These are phyloP conservation scores for Bombyx huttoni DNA, from an alignment of 2,888 invertebrate species.

Conservation along the genomic window DNA sequence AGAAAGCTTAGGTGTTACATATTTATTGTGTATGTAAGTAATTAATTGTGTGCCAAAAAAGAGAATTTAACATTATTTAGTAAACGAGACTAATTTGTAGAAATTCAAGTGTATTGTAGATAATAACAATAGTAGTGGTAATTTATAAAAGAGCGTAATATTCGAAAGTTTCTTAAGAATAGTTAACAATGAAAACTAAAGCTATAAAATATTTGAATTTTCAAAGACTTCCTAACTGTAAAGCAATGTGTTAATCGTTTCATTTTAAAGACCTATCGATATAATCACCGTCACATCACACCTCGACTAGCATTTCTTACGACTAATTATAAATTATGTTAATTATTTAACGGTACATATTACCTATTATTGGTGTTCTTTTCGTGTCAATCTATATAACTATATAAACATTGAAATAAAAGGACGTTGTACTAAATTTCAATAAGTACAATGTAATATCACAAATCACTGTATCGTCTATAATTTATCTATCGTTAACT, in stretches of 20 bases:
- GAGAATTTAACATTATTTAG: background rate
- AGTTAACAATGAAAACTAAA: background rate
- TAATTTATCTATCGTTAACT: constrained; percentile 29
- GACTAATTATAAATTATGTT: constrained; percentile 26
- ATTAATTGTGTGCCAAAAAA: background rate
- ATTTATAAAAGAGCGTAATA: background rate
- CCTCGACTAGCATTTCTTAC: constrained; percentile 9
- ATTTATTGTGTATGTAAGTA: background rate
- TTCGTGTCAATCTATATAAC: constrained; percentile 57
- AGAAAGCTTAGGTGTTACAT: no score
- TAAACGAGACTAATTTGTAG: background rate
- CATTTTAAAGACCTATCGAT: background rate
- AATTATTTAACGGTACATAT: constrained; percentile 21
- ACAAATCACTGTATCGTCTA: constrained; percentile 64
- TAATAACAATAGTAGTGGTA: background rate
- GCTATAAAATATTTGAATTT: background rate
- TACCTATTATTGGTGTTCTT: constrained; percentile 65
- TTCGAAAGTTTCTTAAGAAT: background rate
- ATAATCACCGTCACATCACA: constrained; percentile 3
- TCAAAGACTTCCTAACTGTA: background rate
- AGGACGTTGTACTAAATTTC: constrained; percentile 63
- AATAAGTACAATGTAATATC: constrained; percentile 66
- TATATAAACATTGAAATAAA: constrained; percentile 52
- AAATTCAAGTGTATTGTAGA: background rate
- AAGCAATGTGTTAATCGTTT: background rate